Evolutionary conservation across 2,888 invertebrate genomes (phyloP).

Genomic region (Empis livida): DNA sequence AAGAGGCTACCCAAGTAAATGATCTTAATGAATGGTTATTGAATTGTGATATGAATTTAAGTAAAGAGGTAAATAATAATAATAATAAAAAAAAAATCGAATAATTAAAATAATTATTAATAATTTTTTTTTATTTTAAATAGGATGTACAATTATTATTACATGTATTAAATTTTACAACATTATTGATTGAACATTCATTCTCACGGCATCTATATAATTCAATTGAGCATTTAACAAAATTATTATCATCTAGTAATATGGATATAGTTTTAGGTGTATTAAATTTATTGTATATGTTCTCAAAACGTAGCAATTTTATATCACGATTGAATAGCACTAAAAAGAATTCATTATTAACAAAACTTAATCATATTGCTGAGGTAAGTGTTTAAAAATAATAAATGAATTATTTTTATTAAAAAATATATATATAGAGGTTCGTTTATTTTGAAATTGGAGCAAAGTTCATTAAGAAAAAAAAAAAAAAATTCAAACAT

Average conservation of each 20-base stretch:
- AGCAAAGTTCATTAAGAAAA: no score
- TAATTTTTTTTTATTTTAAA: slow-evolving; percentile 13
- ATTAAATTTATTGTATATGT: slow-evolving; percentile 73
- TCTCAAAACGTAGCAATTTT: slow-evolving; percentile 78
- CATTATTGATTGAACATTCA: slow-evolving; percentile 73
- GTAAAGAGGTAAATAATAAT: slow-evolving; percentile 39
- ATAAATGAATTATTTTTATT: no score
- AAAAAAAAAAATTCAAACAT: no score
- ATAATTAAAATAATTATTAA: background rate
- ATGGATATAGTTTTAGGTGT: slow-evolving; percentile 75
- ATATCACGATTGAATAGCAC: slow-evolving; percentile 61
- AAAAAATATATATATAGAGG: no score
- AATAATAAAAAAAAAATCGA: background rate
- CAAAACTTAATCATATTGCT: slow-evolving; percentile 61
- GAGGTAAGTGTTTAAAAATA: slow-evolving; percentile 44
- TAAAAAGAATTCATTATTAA: slow-evolving; percentile 56
- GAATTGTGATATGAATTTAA: slow-evolving; percentile 56
- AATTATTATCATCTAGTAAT: slow-evolving; percentile 62
- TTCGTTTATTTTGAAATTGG: no score
- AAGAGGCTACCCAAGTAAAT: slow-evolving; percentile 47
- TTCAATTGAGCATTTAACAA: slow-evolving; percentile 72
- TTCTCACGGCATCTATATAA: slow-evolving; percentile 77
- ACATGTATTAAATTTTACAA: slow-evolving; percentile 68
- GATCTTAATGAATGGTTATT: slow-evolving; percentile 35
- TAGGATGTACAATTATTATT: slow-evolving; percentile 59